Base-by-base conservation (phyloP, 2,113 vertebrate species). In the Sclerurus mexicanus region DNA sequence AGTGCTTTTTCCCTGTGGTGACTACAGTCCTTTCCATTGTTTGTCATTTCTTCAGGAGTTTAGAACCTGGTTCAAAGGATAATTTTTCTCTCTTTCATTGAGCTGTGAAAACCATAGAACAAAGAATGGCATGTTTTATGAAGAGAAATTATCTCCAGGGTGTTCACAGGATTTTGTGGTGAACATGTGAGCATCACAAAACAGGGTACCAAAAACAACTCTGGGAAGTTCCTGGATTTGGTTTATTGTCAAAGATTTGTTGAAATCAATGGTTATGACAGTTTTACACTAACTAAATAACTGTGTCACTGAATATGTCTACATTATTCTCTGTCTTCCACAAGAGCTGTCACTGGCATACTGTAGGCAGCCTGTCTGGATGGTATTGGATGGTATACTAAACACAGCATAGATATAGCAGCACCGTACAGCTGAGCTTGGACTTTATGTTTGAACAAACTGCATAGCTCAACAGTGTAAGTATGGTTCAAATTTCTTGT, bases 1-100 rank as follows among this genome's bases (percentile, higher is more conserved):
- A 98, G 97, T 97, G 97, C 7, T 82, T 98, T 97, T 96, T 91
- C 87, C 88, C 89, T 89, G 58, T 81, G 59, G 89, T 98, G 89
- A 93, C 93, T 95, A 90, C 85, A 79, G 90, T 94, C 90, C 93
- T 97, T 98, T 96, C 96, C 93, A 96, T 95, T 93, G 94, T 97
- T 95, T 95, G 90, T 95, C 97, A 95, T 97, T 98, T 97, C 93
- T 97, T 90, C 92, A 58, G 71, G 76, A 97, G 79, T 93, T 94
- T 93, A 94, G 80, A 97, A 96, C 56, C 79, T 95, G 50, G 78
- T 96, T 95, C 94, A 95, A 77, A 90, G 76, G 44, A 78, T 96
- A 59, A 60, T 96, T 93, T 89, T 95, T 89, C 27, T 64, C 66
- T 93, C 95, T 94, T 89, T 84, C 60, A 76, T 12, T 93, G 68